phyloP scores from a whole-genome alignment of 2,888 invertebrate genomes.

The Arenicola marina region DNA sequence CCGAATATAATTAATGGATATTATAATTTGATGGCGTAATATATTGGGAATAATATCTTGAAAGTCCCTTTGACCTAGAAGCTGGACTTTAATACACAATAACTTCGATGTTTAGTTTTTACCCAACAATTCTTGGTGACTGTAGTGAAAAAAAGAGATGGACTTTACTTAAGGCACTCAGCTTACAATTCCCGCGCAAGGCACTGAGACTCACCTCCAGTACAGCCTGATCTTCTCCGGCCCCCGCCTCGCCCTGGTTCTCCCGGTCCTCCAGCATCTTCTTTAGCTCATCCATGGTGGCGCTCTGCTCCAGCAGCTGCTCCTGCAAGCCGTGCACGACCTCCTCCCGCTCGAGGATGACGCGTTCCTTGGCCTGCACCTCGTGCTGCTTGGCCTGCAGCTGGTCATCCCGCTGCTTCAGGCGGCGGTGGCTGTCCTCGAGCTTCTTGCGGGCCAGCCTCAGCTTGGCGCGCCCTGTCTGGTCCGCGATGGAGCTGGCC shows the following conservation, averaged over 20 bases:
- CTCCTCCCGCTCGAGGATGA: slow-evolving; percentile 49
- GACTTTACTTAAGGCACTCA: too few relatives aligned
- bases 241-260: slow-evolving; percentile 21
- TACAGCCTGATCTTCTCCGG: neutral
- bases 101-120: too few relatives aligned
- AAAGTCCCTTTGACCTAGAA: too few relatives aligned
- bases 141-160: too few relatives aligned
- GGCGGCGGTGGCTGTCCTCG: slow-evolving; percentile 38
- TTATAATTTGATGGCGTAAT: too few relatives aligned
- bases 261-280: slow-evolving; percentile 39
- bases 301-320: slow-evolving; percentile 1
- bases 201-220: neutral
- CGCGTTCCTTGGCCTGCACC: slow-evolving; percentile 32
- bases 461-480: slow-evolving; percentile 48
- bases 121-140: too few relatives aligned
- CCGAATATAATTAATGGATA: too few relatives aligned
- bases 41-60: too few relatives aligned
- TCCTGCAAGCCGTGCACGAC: slow-evolving; percentile 41
- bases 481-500: slow-evolving; percentile 30
- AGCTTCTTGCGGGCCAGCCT: slow-evolving; percentile 55
- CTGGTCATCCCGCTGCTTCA: slow-evolving; percentile 43
- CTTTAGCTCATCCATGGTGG: slow-evolving; percentile 40
- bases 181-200: too few relatives aligned
- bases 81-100: too few relatives aligned
- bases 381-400: slow-evolving; percentile 11